Evolutionary conservation across 2,888 invertebrate genomes (phyloP), one percentile per base, ranked within the genome.

Genomic region (Trichacis sp.): DNA sequence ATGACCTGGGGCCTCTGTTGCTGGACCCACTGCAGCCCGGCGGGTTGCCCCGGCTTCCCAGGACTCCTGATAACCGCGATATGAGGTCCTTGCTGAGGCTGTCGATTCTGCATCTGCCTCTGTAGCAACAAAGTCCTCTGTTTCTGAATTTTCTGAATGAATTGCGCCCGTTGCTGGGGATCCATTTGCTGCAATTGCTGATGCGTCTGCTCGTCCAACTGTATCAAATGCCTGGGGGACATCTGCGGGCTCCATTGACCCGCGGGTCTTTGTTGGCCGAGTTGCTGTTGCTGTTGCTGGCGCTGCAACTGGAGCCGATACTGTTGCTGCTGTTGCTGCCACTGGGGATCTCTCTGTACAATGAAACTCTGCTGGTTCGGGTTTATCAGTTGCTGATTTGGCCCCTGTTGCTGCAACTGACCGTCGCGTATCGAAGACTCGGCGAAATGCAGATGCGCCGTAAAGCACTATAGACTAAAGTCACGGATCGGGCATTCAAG

Each of bases 131-230:
- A 76, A 24, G 88, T 87, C 46, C 89, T 85, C 52, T 89, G 88
- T 65, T 90, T 90, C 79, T 93, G 92, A 65, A 93, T 85, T 79
- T 92, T 92, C 9, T 92, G 90, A 3, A 94, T 92, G 72, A 94
- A 94, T 81, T 93, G 88, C 1, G 93, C 92, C 38, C 93, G 88
- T 76, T 93, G 93, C 66, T 92, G 89, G 0, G 93, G 92, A 75
- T 93, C 92, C 89, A 92, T 88, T 75, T 93, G 93, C 77, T 94
- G 93, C 45, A 94, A 85, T 73, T 93, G 93, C 9, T 93, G 93
- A 78, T 94, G 93, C 0, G 93, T 93, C 73, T 93, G 92, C 0
- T 93, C 92, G 73, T 94, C 94, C 71, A 94, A 83, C 71, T 94
- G 94, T 62, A 94, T 94, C 58, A 92, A 86, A 77, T 93, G 93